These are phyloP conservation scores for Thumatha senex DNA, from an alignment of 2,888 invertebrate species.

Conservation along the genomic window DNA sequence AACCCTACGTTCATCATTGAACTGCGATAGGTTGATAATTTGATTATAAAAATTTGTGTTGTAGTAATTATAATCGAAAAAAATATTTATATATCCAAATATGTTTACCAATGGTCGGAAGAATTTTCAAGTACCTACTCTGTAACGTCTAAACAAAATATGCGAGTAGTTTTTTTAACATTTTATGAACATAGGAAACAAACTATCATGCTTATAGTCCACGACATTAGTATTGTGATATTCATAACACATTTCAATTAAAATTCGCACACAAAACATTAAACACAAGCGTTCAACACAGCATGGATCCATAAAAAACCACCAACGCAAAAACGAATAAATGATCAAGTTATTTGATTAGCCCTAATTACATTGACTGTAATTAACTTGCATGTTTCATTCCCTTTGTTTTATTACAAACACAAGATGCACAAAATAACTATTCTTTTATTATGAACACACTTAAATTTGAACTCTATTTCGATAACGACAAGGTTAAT, in stretches of 20 bases:
- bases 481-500: constrained; percentile 15
- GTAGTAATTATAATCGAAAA: too few species aligned
- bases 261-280: constrained; percentile 16
- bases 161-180: too few species aligned
- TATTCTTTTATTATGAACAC: not conserved
- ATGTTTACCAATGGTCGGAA: too few species aligned
- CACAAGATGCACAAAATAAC: constrained; percentile 40
- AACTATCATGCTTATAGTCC: too few species aligned
- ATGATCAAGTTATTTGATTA: constrained; percentile 80
- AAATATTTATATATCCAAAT: too few species aligned
- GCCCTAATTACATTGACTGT: constrained; percentile 78
- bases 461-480: constrained; percentile 45
- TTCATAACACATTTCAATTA: constrained; percentile 47
- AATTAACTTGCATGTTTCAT: constrained; percentile 79
- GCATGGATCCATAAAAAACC: constrained; percentile 39
- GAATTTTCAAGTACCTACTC: too few species aligned
- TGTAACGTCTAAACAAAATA: too few species aligned
- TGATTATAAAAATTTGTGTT: too few species aligned
- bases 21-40: too few species aligned
- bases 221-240: not conserved
- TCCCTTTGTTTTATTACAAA: constrained; percentile 78
- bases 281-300: too few species aligned
- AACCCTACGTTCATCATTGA: too few species aligned
- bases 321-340: constrained; percentile 61
- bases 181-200: too few species aligned